Conservation (phyloP, 2,113 vertebrate genomes). For the Aythya baeri region DNA sequence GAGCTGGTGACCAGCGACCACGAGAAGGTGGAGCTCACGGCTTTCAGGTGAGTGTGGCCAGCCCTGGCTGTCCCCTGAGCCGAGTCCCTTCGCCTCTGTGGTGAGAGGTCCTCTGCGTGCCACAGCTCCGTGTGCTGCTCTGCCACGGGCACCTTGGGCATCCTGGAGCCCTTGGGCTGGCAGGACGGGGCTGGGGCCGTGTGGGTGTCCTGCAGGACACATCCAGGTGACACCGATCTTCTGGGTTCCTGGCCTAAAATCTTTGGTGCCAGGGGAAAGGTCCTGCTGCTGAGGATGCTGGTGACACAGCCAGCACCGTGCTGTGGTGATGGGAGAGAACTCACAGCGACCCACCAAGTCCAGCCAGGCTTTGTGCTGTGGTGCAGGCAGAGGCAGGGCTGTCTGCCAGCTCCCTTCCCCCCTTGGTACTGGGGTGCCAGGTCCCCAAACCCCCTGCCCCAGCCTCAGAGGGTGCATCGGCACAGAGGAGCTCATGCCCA, state of each 20-base stretch:
- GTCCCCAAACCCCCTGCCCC: not conserved
- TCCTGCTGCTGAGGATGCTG: not conserved
- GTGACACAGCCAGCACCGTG: not conserved
- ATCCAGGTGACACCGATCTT: not conserved
- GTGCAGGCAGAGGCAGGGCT: not conserved
- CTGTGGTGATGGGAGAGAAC: too few species aligned
- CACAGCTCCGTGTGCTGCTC: not conserved
- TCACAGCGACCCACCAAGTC: not conserved
- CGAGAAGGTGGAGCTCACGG: constrained; percentile 93
- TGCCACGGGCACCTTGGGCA: not conserved
- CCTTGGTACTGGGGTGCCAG: not conserved
- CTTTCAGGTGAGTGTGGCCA: constrained; percentile 83
- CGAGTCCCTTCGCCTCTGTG: not conserved
- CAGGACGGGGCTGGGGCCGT: not conserved
- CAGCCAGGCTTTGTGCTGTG: not conserved
- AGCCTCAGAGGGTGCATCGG: not conserved
- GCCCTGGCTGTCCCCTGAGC: not conserved
- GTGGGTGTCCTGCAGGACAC: not conserved
- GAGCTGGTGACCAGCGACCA: constrained; percentile 88
- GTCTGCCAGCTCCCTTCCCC: not conserved
- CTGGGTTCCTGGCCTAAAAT: not conserved
- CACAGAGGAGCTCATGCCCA: not conserved
- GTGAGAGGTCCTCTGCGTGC: not conserved
- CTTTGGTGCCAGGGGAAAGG: not conserved
- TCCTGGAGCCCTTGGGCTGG: accelerated